Conservation (phyloP, 2,113 vertebrate species). For the Thermophis baileyi region DNA sequence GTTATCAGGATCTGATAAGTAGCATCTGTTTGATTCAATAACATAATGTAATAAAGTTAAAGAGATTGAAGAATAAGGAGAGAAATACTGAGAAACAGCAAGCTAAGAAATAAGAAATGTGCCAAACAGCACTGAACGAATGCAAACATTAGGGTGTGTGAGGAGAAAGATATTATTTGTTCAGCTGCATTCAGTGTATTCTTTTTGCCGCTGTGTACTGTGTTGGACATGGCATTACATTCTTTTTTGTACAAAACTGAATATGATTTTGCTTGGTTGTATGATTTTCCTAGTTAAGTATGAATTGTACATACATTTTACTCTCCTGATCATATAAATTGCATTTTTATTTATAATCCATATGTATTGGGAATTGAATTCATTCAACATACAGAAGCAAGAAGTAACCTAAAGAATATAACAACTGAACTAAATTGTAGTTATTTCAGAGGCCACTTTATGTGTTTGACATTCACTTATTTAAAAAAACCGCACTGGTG, state of each 20-base stretch:
- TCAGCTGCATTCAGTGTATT: not conserved
- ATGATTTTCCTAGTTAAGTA: not conserved
- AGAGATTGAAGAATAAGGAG: not conserved
- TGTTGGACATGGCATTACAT: not conserved
- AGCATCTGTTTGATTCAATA: not conserved
- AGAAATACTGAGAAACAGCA: not conserved
- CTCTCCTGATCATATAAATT: not conserved
- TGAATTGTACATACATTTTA: not conserved
- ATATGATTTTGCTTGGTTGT: not conserved
- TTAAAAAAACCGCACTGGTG: not conserved
- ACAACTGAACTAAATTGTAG: not conserved
- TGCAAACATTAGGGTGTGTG: not conserved
- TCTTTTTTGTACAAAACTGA: not conserved
- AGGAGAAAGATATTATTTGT: not conserved
- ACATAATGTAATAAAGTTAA: not conserved
- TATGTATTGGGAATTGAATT: not conserved
- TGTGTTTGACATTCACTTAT: not conserved
- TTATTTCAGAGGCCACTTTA: slow-evolving; percentile 3
- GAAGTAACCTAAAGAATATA: not conserved
- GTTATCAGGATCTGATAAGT: not conserved
- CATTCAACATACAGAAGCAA: not conserved
- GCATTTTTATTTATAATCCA: not conserved
- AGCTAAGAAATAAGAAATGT: not conserved
- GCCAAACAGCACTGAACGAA: not conserved
- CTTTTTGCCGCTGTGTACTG: not conserved